phyloP scores from a whole-genome alignment of 1,140 invertebrate species.

The Drosophila punjabiensis region DNA sequence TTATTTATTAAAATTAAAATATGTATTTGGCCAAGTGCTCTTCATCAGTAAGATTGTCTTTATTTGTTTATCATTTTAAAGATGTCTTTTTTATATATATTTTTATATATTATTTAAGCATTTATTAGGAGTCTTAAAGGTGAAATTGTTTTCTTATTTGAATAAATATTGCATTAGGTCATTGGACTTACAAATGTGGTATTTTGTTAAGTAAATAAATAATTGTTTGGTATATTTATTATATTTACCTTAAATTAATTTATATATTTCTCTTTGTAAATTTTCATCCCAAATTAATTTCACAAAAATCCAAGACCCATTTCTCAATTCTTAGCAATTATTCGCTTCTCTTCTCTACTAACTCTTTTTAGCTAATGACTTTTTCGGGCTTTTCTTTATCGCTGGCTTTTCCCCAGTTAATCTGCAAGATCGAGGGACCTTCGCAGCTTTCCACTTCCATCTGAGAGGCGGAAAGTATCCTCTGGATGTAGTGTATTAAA shows the following conservation, averaged over 20 bases:
- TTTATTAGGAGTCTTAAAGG: neutral
- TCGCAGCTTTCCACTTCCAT: neutral
- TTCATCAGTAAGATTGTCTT: constrained; percentile 9
- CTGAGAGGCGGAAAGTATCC: constrained; percentile 48
- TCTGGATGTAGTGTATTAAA: constrained; percentile 75
- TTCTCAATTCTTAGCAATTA: neutral
- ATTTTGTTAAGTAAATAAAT: neutral
- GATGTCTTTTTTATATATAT: neutral
- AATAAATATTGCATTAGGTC: neutral
- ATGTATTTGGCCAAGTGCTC: constrained; percentile 36
- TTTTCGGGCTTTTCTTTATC: constrained; percentile 24
- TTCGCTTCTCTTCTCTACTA: neutral
- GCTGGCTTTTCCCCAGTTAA: constrained; percentile 15
- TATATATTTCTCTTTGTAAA: neutral
- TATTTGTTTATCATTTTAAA: constrained; percentile 33
- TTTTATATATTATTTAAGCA: neutral
- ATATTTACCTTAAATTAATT: too few species aligned
- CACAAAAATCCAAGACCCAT: neutral
- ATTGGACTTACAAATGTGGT: neutral
- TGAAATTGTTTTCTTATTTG: neutral
- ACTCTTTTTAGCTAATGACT: constrained; percentile 44
- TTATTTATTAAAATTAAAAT: constrained; percentile 84
- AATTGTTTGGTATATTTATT: neutral
- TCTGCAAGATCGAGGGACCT: constrained; percentile 19
- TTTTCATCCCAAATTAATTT: neutral